Base-by-base conservation (phyloP, 2,888 invertebrate genomes). In the Taphrorychus bicolor region DNA sequence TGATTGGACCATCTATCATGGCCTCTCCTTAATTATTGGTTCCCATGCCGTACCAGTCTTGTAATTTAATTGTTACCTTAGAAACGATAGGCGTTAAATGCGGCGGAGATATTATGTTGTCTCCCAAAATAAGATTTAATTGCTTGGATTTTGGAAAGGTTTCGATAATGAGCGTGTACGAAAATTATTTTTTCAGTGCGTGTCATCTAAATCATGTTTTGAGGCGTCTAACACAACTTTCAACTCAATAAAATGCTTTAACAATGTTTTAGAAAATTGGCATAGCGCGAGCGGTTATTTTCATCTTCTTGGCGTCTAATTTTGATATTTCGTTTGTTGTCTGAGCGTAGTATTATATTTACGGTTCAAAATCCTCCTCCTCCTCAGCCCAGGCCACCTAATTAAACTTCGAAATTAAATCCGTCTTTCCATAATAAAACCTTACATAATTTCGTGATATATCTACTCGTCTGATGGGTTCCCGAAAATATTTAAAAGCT, bases 1-100 rank as follows among this genome's bases (percentile, higher is more conserved):
- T 84, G 85, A 85, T 85, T 85, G 85, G 85, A 83, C 84, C 83
- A 85, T 85, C 85, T 85, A 85, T 85, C 85, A 85, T 83, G 78
- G 77, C 77, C 79, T 52, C 78, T 79, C 77, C 79, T 80, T 83
- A 84, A 84, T 84, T 84, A 59, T 59, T 84, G 84, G 83, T 84
- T 84, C 83, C 82, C 83, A 84, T 83, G 71, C 73, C 70, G 80
- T 79, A 80, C 79, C 79, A 75, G 76, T 77, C 76, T 76, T 77
- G 78, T 77, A 77, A 76, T 76, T 81, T 81, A 81, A 82, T 81
- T 81, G 81, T 81, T 81, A 81, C 80, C 81, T 81, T 81, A 79
- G 79, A 77, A 75, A 76, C 76, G 76, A 74, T 72, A 73, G 73
- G 72, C 74, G 74, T 76, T 75, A 73, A 72, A 76, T 75, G 60